Percentiles rank a stretch among this genome's conserved stretches.
Conservation (phyloP, 2,888 invertebrate genomes). For the Palloptera scutellata region DNA sequence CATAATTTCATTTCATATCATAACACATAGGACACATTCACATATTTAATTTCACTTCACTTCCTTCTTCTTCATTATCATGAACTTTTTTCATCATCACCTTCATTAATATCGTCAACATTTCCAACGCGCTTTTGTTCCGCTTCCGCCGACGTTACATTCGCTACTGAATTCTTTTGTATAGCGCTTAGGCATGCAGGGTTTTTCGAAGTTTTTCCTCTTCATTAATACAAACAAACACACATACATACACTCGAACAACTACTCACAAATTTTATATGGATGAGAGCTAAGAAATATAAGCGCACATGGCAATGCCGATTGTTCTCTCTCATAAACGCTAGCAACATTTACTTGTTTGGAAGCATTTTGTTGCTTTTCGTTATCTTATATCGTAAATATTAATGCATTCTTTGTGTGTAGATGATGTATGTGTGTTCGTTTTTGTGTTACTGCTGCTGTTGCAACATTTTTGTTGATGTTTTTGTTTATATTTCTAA, state of each 20-base stretch:
- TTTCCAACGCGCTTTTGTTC: slow-evolving; percentile 35
- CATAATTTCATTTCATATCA: slow-evolving; percentile 12
- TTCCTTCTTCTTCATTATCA: background rate
- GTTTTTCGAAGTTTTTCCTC: too few species aligned
- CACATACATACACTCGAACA: slow-evolving; percentile 5
- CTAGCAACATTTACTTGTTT: slow-evolving; percentile 16
- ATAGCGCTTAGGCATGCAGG: slow-evolving; percentile 1
- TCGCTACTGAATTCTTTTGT: slow-evolving; percentile 43
- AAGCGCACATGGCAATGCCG: background rate
- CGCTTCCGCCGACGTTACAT: slow-evolving; percentile 45
- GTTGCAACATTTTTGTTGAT: too few species aligned
- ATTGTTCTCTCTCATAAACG: background rate
- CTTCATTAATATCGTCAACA: slow-evolving; percentile 3
- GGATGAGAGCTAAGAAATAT: background rate
- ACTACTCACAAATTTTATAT: background rate
- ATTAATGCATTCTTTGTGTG: too few species aligned
- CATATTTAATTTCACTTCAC: slow-evolving; percentile 12
- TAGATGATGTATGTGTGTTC: too few species aligned
- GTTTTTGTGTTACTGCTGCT: too few species aligned
- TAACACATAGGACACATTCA: slow-evolving; percentile 31
- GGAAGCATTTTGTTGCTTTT: too few species aligned
- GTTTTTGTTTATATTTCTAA: too few species aligned
- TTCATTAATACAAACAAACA: slow-evolving; percentile 3
- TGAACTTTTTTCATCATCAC: background rate
- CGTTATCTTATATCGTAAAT: too few species aligned